Evolutionary conservation across 2,888 invertebrate species (phyloP), one percentile per base, ranked within the genome.

Genomic region (Lucinisca nassula): DNA sequence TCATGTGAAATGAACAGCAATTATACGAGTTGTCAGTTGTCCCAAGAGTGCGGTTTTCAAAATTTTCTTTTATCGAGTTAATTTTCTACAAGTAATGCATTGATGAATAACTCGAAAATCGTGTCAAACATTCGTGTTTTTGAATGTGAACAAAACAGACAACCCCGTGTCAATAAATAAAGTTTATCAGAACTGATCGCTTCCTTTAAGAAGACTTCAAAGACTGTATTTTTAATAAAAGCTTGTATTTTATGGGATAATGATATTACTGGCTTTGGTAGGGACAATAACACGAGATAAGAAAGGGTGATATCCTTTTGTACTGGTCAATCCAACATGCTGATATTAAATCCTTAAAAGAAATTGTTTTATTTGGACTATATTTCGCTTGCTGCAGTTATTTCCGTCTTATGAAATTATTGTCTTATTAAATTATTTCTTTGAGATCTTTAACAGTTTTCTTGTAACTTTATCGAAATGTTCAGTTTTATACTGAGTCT

Each of bases 141-240:
- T 35, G 67, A 67, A 67, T 67, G 24, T 67, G 67, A 32, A 67
- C 12, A 14, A 55, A 14, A n/a, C 24, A 27, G 32, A 32, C 32
- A 70, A 21, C 27, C 6, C 14, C 70, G 37, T 32, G 51, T 74
- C 78, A 86, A 87, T 89, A 89, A 87, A 89, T 61, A 79, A 80
- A 80, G 85, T 85, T 89, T 90, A 90, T 90, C 90, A 55, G 40
- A 79, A 74, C 78, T 51, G 90, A 87, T 90, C 85, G 77, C 72
- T 80, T 77, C 58, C 40, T 49, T 51, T 24, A 72, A 24, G 81
- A 79, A 58, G 80, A 85, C 83, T 80, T 87, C 87, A 90, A 90
- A 87, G 82, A 75, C 58, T 37, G 49, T 30, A 45, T 80, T 88
- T 88, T 88, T 80, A 88, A 85, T 88, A 84, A 74, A 45, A 45